phyloP scores from a whole-genome alignment of 2,888 invertebrate genomes.

The Euproctis similis region DNA sequence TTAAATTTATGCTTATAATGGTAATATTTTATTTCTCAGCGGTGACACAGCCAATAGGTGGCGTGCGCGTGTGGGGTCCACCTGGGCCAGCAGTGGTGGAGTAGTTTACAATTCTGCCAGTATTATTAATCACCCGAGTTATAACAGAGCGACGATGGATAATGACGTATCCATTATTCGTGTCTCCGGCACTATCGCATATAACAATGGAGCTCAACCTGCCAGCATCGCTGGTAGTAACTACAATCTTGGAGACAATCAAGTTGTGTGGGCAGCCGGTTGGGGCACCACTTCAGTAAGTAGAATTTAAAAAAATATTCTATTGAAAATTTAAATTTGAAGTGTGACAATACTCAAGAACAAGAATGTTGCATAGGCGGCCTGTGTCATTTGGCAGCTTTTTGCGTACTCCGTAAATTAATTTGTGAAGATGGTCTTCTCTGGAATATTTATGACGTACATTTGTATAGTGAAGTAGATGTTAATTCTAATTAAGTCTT shows the following conservation, averaged over 20 bases:
- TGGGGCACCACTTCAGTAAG: slow-evolving; percentile 37
- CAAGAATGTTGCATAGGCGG: too few relatives aligned
- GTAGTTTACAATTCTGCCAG: slow-evolving; percentile 11
- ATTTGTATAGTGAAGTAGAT: too few relatives aligned
- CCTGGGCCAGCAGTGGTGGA: slow-evolving; percentile 29
- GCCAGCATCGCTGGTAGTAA: slow-evolving; percentile 30
- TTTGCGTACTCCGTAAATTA: too few relatives aligned
- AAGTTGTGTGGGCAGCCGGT: slow-evolving; percentile 38
- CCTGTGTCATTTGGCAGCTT: too few relatives aligned
- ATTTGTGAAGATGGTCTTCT: too few relatives aligned
- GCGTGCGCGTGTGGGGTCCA: slow-evolving; percentile 28
- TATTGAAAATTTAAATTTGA: too few relatives aligned
- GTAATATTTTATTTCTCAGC: slow-evolving; percentile 6
- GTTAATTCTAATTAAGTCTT: too few relatives aligned
- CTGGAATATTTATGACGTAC: too few relatives aligned
- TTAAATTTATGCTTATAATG: too few relatives aligned
- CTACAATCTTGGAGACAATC: slow-evolving; percentile 31
- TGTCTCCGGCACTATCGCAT: slow-evolving; percentile 12
- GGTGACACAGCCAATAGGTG: slow-evolving; percentile 7
- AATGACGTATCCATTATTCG: slow-evolving; percentile 37
- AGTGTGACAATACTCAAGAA: too few relatives aligned
- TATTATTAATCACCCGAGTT: slow-evolving; percentile 24
- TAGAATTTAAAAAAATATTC: too few relatives aligned
- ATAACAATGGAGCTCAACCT: slow-evolving; percentile 7
- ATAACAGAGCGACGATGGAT: slow-evolving; percentile 21